Evolutionary conservation across 1,140 invertebrate genomes (phyloP).

Genomic region (Cydia strobilella): DNA sequence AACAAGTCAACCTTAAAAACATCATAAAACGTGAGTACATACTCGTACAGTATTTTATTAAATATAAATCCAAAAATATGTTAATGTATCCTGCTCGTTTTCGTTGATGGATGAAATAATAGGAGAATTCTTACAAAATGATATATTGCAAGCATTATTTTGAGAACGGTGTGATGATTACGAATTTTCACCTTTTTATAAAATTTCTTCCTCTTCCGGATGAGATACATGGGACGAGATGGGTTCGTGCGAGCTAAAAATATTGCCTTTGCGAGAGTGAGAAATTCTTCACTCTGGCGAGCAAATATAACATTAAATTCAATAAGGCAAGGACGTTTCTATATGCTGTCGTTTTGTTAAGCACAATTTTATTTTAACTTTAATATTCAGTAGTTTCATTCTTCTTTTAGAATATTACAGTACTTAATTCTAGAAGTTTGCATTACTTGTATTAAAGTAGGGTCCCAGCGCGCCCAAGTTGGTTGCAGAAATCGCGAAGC

Average conservation of each 20-base stretch:
- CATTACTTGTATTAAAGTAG: neutral
- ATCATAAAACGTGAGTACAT: too few species aligned
- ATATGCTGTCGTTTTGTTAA: neutral
- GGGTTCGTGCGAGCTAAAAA: conserved; percentile 11
- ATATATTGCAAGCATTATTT: conserved; percentile 18
- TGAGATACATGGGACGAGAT: conserved; percentile 12
- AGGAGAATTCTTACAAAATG: conserved; percentile 11
- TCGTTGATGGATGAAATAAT: neutral
- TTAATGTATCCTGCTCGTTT: neutral
- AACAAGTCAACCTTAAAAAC: too few species aligned
- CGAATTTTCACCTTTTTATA: conserved; percentile 27
- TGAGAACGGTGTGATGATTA: conserved; percentile 20
- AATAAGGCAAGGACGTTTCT: conserved; percentile 5
- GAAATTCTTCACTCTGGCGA: neutral
- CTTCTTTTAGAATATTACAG: neutral
- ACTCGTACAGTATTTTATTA: neutral
- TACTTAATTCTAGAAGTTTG: neutral
- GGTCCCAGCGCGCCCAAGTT: too few species aligned
- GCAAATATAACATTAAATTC: conserved; percentile 27
- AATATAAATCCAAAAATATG: neutral
- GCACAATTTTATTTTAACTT: neutral
- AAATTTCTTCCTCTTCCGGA: conserved; percentile 6
- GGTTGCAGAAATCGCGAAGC: too few species aligned
- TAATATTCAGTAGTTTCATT: neutral
- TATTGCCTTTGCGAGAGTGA: conserved; percentile 8